Conservation (phyloP, 1,140 invertebrate genomes). For the Brachionus plicatilis region DNA sequence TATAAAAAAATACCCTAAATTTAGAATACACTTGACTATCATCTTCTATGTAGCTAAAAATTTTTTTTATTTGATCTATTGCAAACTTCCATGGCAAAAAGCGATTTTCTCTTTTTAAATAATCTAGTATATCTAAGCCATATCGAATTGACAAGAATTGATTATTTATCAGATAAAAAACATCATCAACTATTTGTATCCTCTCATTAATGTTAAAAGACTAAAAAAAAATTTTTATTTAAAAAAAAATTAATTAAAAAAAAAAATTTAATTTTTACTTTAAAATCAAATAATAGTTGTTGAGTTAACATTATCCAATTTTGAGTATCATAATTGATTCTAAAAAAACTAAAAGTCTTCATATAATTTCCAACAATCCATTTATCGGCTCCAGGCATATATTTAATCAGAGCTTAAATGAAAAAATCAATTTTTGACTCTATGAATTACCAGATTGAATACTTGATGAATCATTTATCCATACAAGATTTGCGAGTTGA, state of each 20-base stretch:
- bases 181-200: conserved; percentile 16
- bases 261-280: background rate
- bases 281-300: background rate
- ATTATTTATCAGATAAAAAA: conserved; percentile 14
- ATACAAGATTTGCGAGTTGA: background rate
- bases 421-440: background rate
- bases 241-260: too few species aligned
- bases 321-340: conserved; percentile 28
- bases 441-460: background rate
- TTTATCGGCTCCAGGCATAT: conserved; percentile 29
- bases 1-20: background rate
- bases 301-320: conserved; percentile 29
- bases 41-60: conserved; percentile 17
- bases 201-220: conserved; percentile 7
- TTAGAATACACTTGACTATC: conserved; percentile 33
- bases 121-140: background rate
- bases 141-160: background rate
- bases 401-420: background rate
- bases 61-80: background rate
- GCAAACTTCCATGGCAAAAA: conserved; percentile 33
- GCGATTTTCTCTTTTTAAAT: background rate
- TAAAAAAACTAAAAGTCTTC: conserved; percentile 29
- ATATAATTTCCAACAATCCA: conserved; percentile 39
- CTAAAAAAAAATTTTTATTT: background rate
- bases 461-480: conserved; percentile 24